Conservation (phyloP, 92 coral and sea anemone species). For the Hydrozoanthus gracilis region DNA sequence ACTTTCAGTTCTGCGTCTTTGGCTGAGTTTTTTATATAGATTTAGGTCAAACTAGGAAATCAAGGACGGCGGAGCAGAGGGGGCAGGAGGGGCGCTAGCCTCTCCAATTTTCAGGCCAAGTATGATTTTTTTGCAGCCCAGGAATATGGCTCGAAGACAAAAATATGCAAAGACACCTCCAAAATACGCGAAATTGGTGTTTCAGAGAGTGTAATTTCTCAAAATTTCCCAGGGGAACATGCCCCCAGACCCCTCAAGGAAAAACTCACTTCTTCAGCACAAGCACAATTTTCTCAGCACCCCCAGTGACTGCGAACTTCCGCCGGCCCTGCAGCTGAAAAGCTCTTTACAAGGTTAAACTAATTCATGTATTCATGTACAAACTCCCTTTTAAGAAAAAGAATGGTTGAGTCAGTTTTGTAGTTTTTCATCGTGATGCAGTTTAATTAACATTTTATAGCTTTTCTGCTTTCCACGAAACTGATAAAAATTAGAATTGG, state of each 20-base stretch:
- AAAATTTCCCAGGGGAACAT: too few species aligned
- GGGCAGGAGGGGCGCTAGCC: too few species aligned
- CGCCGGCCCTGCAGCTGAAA: background rate
- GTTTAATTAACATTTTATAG: background rate
- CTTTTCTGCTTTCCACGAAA: background rate
- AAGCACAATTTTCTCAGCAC: background rate
- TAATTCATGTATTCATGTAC: too few species aligned
- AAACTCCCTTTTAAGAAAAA: too few species aligned
- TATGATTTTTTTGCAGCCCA: too few species aligned
- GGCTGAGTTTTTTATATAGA: background rate
- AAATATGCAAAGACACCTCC: too few species aligned
- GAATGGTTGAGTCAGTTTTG: background rate
- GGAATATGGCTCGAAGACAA: too few species aligned
- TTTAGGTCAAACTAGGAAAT: background rate
- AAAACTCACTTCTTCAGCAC: background rate
- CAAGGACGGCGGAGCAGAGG: too few species aligned
- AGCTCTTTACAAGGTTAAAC: too few species aligned
- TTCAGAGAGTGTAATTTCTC: too few species aligned
- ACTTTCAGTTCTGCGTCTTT: background rate
- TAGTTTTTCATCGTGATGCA: background rate
- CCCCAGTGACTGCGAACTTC: background rate
- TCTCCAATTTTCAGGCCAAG: too few species aligned
- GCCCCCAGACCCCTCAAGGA: background rate
- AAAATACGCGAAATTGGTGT: too few species aligned
- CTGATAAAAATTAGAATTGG: background rate